Evolutionary conservation across 2,113 vertebrate genomes (phyloP).

Genomic region (Nyctibius bracteatus): DNA sequence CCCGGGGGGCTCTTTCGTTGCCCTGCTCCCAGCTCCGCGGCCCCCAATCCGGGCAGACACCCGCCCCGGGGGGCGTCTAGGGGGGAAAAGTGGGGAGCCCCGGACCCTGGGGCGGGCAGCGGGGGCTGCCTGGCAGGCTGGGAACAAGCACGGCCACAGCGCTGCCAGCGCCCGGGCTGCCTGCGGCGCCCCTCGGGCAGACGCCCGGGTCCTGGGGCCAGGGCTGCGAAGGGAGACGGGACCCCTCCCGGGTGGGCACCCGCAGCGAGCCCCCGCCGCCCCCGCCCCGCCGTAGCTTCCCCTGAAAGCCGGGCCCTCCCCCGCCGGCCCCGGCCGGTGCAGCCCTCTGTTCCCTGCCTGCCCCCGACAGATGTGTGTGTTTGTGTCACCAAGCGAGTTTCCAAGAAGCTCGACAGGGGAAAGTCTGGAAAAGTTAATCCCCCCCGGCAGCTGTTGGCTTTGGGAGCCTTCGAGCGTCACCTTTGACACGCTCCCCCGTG

Average conservation of each 20-base stretch:
- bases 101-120: background rate
- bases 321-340: background rate
- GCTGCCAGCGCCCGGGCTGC: background rate
- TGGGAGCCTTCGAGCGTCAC: conserved; percentile 88
- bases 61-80: background rate
- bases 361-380: conserved; percentile 80
- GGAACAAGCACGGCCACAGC: background rate
- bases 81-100: background rate
- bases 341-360: conserved; percentile 57
- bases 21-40: background rate
- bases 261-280: background rate
- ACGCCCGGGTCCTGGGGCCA: background rate
- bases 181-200: background rate
- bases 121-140: background rate
- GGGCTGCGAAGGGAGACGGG: background rate
- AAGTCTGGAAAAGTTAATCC: conserved; percentile 87
- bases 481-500: conserved; percentile 85
- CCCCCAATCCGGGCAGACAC: background rate
- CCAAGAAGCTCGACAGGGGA: conserved; percentile 75
- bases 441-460: conserved; percentile 86
- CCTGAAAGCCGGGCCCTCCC: conserved; percentile 7
- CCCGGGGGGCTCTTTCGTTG: background rate
- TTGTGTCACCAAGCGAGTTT: conserved; percentile 76
- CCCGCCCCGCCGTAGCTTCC: background rate
- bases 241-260: background rate